These are phyloP conservation scores for Porites evermanni DNA, from an alignment of 92 coral and sea anemone species.

Conservation along the genomic window DNA sequence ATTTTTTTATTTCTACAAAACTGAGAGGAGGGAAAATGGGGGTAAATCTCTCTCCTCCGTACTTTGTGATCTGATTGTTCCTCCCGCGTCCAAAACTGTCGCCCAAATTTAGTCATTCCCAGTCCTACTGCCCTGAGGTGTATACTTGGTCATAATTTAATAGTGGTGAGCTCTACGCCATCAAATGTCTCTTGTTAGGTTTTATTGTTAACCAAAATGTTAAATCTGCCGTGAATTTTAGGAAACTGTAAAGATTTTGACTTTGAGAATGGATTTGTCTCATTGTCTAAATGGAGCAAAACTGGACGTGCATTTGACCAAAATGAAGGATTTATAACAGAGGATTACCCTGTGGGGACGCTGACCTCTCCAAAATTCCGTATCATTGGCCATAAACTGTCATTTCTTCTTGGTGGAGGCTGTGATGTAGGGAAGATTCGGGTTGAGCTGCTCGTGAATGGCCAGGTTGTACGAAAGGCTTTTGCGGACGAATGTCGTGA, in stretches of 20 bases:
- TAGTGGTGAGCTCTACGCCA: too few species aligned
- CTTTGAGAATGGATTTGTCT: slow-evolving; percentile 58
- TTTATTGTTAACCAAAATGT: background rate
- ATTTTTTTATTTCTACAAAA: too few species aligned
- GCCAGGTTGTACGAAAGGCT: slow-evolving; percentile 32
- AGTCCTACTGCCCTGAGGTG: too few species aligned
- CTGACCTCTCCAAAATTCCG: slow-evolving; percentile 67
- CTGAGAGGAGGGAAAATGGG: too few species aligned
- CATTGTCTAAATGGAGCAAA: slow-evolving; percentile 56
- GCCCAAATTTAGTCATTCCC: too few species aligned
- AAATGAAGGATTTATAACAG: slow-evolving; percentile 47
- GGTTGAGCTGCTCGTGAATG: slow-evolving; percentile 67
- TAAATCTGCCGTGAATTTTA: background rate
- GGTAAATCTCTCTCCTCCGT: too few species aligned
- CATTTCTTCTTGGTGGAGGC: slow-evolving; percentile 73
- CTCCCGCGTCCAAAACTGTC: too few species aligned
- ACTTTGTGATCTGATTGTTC: too few species aligned
- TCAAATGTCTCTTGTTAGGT: too few species aligned
- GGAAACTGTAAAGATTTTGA: slow-evolving; percentile 40
- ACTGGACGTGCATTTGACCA: slow-evolving; percentile 62
- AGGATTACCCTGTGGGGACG: slow-evolving; percentile 59
- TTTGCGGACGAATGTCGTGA: slow-evolving; percentile 66
- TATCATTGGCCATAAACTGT: slow-evolving; percentile 63
- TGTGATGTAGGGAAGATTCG: slow-evolving; percentile 65
- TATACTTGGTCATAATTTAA: too few species aligned